Evolutionary conservation across 2,113 vertebrate genomes (phyloP).

Genomic region (Tamias sibiricus): DNA sequence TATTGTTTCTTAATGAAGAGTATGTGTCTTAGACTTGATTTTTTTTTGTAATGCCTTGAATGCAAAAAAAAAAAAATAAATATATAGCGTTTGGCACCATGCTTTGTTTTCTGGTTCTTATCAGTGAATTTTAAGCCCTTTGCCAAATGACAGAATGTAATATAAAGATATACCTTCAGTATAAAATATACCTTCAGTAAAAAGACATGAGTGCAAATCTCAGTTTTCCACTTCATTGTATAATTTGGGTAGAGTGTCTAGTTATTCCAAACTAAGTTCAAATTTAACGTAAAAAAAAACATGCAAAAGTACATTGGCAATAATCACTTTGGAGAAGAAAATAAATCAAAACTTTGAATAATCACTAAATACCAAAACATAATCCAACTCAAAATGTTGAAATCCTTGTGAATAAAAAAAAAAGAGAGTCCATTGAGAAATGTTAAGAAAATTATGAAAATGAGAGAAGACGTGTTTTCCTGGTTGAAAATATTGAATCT

Average conservation of each 20-base stretch:
- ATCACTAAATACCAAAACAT: background rate
- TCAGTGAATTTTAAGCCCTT: background rate
- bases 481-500: background rate
- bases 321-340: background rate
- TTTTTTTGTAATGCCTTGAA: slow-evolving; percentile 34
- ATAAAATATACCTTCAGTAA: background rate
- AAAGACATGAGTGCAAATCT: background rate
- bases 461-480: background rate
- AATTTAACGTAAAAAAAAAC: background rate
- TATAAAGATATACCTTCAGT: background rate
- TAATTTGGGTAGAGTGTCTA: background rate
- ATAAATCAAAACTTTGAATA: background rate
- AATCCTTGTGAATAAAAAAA: background rate
- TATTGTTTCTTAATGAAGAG: slow-evolving; percentile 54
- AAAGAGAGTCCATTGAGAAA: background rate
- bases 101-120: background rate
- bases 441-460: slow-evolving; percentile 31
- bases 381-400: background rate
- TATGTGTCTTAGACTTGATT: background rate
- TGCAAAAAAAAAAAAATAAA: background rate
- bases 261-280: background rate
- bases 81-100: background rate
- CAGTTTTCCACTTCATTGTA: background rate
- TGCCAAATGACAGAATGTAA: background rate
- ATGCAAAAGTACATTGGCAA: background rate